These are phyloP conservation scores for Bombyx mandarina DNA, from an alignment of 1,140 invertebrate genomes.

Conservation along the genomic window DNA sequence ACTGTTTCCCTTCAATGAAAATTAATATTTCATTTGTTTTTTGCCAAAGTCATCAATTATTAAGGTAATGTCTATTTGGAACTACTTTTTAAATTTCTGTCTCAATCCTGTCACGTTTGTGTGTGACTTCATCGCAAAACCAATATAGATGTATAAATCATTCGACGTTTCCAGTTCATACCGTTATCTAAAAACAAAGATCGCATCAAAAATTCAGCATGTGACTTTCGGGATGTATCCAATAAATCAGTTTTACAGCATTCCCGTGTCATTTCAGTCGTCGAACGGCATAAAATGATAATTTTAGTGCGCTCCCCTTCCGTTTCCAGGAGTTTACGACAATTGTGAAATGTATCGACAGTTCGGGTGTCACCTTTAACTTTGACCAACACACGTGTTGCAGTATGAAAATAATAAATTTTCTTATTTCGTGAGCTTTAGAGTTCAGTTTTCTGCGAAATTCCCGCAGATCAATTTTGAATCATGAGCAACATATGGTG, in stretches of 20 bases:
- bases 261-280: slow-evolving; percentile 68
- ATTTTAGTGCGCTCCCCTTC: slow-evolving; percentile 68
- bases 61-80: no score
- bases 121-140: slow-evolving; percentile 1
- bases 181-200: slow-evolving; percentile 56
- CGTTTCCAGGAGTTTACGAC: slow-evolving; percentile 65
- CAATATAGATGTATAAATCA: slow-evolving; percentile 3
- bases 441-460: slow-evolving; percentile 15
- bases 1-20: no score
- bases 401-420: slow-evolving; percentile 6
- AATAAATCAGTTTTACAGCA: slow-evolving; percentile 71
- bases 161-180: slow-evolving; percentile 11
- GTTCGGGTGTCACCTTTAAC: slow-evolving; percentile 57
- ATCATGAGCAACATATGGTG: slow-evolving; percentile 50
- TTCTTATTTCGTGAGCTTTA: slow-evolving; percentile 22
- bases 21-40: no score
- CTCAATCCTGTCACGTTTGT: no score
- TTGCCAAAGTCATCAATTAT: no score
- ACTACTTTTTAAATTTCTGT: no score
- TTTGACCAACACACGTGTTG: slow-evolving; percentile 27
- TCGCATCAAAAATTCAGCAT: slow-evolving; percentile 64
- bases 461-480: slow-evolving; percentile 2
- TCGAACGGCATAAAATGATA: slow-evolving; percentile 70
- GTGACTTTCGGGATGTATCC: slow-evolving; percentile 60
- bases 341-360: slow-evolving; percentile 71